Percentiles rank a stretch among this genome's conserved stretches.
These are phyloP conservation scores for Lordiphosa clarofinis DNA, from an alignment of 1,140 invertebrate species.

Conservation along the genomic window DNA sequence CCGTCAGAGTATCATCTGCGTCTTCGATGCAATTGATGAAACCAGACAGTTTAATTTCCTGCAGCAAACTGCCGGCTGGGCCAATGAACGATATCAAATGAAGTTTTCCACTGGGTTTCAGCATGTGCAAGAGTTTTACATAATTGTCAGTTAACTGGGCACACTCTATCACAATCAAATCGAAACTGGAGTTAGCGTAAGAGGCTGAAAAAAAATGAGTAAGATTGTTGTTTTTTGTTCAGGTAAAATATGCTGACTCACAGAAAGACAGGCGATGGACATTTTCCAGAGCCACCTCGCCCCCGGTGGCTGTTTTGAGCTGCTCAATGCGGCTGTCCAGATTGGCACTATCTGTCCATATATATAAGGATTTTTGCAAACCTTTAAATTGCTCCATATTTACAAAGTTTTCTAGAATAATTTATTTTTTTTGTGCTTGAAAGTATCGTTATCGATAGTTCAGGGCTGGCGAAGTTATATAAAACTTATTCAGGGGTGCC, in stretches of 20 bases:
- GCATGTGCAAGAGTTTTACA: conserved; percentile 81
- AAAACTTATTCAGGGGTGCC: too few species aligned
- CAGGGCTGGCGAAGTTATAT: too few species aligned
- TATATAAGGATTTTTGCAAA: conserved; percentile 58
- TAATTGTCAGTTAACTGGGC: conserved; percentile 81
- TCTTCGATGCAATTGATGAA: conserved; percentile 82
- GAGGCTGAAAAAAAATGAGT: conserved; percentile 79
- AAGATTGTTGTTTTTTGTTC: conserved; percentile 1
- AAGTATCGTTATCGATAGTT: too few species aligned
- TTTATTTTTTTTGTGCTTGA: too few species aligned
- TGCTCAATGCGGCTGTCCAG: conserved; percentile 57
- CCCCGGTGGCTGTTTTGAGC: conserved; percentile 56
- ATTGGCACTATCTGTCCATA: conserved; percentile 63
- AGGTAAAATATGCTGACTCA: conserved; percentile 36
- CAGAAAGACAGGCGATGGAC: conserved; percentile 71
- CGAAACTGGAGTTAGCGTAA: conserved; percentile 81
- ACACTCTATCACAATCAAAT: conserved; percentile 82
- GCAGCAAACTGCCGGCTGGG: conserved; percentile 72
- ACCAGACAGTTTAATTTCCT: conserved; percentile 83
- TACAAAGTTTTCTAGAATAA: conserved; percentile 20
- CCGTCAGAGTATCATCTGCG: conserved; percentile 78
- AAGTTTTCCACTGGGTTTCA: conserved; percentile 83
- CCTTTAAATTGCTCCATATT: conserved; percentile 72
- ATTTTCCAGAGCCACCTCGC: conserved; percentile 71
- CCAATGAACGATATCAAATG: conserved; percentile 79